A percentile compares a stretch with the other conserved stretches of the same genome.
Evolutionary conservation across 1,140 invertebrate species (phyloP).

Genomic region (Apis florea): DNA sequence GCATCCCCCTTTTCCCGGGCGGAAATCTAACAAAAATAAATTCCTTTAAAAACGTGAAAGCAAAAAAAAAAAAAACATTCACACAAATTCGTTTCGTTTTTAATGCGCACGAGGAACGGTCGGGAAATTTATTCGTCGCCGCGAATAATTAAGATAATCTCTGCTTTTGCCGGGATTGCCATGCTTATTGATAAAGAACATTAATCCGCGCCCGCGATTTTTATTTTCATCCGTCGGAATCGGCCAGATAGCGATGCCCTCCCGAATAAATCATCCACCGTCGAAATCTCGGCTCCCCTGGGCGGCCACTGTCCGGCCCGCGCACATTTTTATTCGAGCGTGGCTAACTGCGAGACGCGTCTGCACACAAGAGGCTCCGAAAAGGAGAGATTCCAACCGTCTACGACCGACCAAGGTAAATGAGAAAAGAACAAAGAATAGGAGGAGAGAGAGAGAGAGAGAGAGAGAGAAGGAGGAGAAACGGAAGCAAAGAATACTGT

Average conservation of each 20-base stretch:
- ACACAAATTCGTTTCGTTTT: neutral
- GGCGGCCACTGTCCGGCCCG: slow-evolving; percentile 4
- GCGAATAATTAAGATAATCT: slow-evolving; percentile 20
- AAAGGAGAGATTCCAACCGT: neutral
- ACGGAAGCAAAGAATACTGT: neutral
- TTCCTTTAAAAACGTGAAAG: slow-evolving; percentile 11
- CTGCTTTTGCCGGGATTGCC: too few relatives aligned
- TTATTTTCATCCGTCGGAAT: slow-evolving; percentile 1
- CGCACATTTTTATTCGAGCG: slow-evolving; percentile 49
- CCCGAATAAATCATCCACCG: slow-evolving; percentile 42
- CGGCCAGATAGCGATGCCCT: neutral
- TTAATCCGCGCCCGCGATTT: slow-evolving; percentile 16
- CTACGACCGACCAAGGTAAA: slow-evolving; percentile 7
- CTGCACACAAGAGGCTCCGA: slow-evolving; percentile 16
- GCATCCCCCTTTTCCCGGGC: slow-evolving; percentile 24
- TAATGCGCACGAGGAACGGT: neutral
- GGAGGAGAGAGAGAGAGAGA: too few relatives aligned
- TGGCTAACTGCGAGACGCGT: slow-evolving; percentile 39
- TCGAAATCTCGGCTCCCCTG: slow-evolving; percentile 43
- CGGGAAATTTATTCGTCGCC: slow-evolving; percentile 13
- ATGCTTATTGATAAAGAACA: slow-evolving; percentile 18
- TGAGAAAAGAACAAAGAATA: neutral
- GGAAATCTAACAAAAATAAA: slow-evolving; percentile 25
- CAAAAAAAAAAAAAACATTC: slow-evolving; percentile 8
- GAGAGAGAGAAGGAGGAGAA: neutral